These are phyloP conservation scores for Leguminivora glycinivorella DNA, from an alignment of 1,140 invertebrate genomes.

Conservation along the genomic window DNA sequence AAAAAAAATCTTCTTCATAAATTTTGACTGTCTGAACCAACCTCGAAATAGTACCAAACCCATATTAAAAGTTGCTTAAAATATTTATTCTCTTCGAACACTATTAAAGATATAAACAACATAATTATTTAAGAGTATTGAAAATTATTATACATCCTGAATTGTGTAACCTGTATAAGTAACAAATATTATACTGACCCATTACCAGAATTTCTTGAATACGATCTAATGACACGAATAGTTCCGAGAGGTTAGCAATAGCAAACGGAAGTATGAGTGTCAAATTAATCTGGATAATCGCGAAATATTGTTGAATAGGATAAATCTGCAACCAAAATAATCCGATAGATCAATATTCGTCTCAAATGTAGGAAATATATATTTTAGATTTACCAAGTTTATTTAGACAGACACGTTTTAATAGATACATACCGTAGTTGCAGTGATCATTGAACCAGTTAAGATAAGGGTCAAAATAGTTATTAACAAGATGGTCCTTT, in stretches of 20 bases:
- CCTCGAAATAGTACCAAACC: too few species aligned
- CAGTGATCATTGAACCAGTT: slow-evolving; percentile 81
- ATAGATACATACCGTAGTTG: slow-evolving; percentile 79
- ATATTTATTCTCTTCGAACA: too few species aligned
- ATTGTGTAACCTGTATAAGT: too few species aligned
- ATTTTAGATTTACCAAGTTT: background rate
- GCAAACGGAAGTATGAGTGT: slow-evolving; percentile 87
- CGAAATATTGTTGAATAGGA: slow-evolving; percentile 86
- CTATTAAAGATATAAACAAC: too few species aligned
- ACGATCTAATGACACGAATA: slow-evolving; percentile 84
- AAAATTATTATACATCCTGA: too few species aligned
- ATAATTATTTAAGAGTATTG: too few species aligned
- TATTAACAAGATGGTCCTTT: slow-evolving; percentile 83
- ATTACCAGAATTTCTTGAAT: slow-evolving; percentile 82
- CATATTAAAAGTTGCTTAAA: too few species aligned
- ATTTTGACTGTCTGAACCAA: too few species aligned
- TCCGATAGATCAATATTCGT: too few species aligned
- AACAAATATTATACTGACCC: slow-evolving; percentile 69
- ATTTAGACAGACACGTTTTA: background rate
- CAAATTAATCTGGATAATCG: slow-evolving; percentile 81
- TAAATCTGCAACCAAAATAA: slow-evolving; percentile 77
- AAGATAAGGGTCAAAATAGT: slow-evolving; percentile 82
- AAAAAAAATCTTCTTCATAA: too few species aligned
- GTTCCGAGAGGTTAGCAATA: slow-evolving; percentile 83
- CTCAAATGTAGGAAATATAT: background rate